Evolutionary conservation across 1,140 invertebrate genomes (phyloP).

Genomic region (Tyrophagus putrescentiae): DNA sequence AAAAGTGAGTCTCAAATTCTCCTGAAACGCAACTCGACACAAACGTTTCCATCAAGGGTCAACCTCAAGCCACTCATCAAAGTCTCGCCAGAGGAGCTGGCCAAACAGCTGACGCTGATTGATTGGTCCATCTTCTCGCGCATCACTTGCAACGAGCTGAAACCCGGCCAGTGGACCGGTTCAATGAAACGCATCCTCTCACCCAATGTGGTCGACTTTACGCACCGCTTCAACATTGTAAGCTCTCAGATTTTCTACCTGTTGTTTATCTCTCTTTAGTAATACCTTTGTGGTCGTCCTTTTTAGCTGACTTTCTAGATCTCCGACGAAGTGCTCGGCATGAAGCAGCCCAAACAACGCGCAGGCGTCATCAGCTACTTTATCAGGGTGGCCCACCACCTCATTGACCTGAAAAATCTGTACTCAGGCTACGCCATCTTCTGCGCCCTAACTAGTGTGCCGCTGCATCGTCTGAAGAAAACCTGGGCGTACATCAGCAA

Average conservation of each 20-base stretch:
- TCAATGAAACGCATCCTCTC: slow-evolving; percentile 49
- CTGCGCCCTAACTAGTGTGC: slow-evolving; percentile 75
- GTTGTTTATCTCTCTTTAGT: not conserved
- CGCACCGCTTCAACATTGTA: slow-evolving; percentile 83
- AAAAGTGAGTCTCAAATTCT: too few relatives aligned
- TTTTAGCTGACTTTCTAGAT: slow-evolving; percentile 67
- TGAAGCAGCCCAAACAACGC: slow-evolving; percentile 56
- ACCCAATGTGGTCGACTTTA: slow-evolving; percentile 86
- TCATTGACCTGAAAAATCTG: slow-evolving; percentile 72
- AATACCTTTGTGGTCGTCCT: not conserved
- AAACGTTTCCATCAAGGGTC: too few relatives aligned
- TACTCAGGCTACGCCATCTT: slow-evolving; percentile 84
- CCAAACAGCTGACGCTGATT: slow-evolving; percentile 63
- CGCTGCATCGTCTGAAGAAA: slow-evolving; percentile 59
- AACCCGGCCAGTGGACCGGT: not conserved
- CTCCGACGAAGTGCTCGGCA: slow-evolving; percentile 65
- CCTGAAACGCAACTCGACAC: too few relatives aligned
- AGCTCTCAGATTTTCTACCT: too few relatives aligned
- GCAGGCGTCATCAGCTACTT: slow-evolving; percentile 75
- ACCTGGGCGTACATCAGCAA: too few relatives aligned
- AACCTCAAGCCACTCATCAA: too few relatives aligned
- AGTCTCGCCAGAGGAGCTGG: slow-evolving; percentile 40
- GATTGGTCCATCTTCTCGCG: slow-evolving; percentile 66
- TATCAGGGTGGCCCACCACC: slow-evolving; percentile 74
- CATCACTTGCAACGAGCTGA: slow-evolving; percentile 53